Evolutionary conservation across 1,140 invertebrate species (phyloP).

Genomic region (Eriosoma lanigerum): DNA sequence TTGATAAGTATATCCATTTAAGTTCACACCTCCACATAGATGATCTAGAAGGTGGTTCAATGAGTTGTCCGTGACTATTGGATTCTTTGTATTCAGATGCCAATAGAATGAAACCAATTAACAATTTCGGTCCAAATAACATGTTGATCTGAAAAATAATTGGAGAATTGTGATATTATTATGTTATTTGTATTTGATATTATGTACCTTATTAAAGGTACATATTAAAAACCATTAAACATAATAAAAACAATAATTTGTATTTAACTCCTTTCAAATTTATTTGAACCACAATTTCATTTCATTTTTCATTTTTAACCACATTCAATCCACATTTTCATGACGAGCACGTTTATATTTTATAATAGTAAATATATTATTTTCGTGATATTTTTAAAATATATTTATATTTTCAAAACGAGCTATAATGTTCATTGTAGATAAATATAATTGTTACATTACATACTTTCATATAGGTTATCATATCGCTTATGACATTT

Average conservation of each 20-base stretch:
- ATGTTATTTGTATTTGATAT: not conserved
- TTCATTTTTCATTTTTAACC: too few relatives aligned
- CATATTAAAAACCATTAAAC: not conserved
- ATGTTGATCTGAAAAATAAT: conserved; percentile 15
- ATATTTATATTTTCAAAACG: too few relatives aligned
- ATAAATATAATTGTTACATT: too few relatives aligned
- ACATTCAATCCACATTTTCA: too few relatives aligned
- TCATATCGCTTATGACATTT: too few relatives aligned
- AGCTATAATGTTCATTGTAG: too few relatives aligned
- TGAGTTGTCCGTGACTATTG: conserved; percentile 71
- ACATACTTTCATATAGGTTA: too few relatives aligned
- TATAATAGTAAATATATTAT: too few relatives aligned
- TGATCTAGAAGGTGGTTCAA: conserved; percentile 82
- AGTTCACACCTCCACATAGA: conserved; percentile 70
- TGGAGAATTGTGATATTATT: not conserved
- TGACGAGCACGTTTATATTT: too few relatives aligned
- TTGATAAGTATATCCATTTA: not conserved
- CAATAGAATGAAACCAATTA: conserved; percentile 29
- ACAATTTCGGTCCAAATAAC: conserved; percentile 18
- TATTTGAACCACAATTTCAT: not conserved
- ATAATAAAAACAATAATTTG: not conserved
- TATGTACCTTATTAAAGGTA: too few relatives aligned
- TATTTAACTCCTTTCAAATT: conserved; percentile 7
- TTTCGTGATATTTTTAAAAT: too few relatives aligned
- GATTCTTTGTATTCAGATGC: not conserved